Evolutionary conservation across 2,888 invertebrate genomes (phyloP).

Genomic region (Heliconius cydno): DNA sequence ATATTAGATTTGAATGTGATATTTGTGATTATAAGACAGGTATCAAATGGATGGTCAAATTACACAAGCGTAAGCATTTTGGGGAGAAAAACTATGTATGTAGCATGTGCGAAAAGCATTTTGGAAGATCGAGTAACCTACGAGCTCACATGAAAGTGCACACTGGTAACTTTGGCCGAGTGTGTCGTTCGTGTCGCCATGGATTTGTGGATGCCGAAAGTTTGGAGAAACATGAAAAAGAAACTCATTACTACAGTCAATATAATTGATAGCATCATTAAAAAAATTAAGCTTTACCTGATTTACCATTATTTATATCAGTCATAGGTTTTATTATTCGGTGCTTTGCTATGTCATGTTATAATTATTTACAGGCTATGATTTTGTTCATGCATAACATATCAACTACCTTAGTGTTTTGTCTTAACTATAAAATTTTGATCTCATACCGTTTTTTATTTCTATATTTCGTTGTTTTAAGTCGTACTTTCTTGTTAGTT

Average conservation of each 20-base stretch:
- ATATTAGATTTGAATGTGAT: conserved; percentile 63
- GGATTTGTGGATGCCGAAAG: conserved; percentile 61
- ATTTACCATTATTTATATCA: background rate
- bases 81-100: conserved; percentile 79
- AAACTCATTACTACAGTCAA: conserved; percentile 58
- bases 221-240: conserved; percentile 59
- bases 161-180: conserved; percentile 63
- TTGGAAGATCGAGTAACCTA: conserved; percentile 80
- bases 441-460: background rate
- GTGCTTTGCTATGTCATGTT: background rate
- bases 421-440: background rate
- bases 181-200: conserved; percentile 63
- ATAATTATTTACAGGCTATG: too few species aligned
- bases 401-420: too few species aligned
- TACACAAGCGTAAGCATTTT: conserved; percentile 78
- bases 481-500: background rate
- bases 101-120: conserved; percentile 80
- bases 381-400: too few species aligned
- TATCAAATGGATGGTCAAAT: conserved; percentile 66
- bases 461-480: background rate
- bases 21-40: conserved; percentile 67
- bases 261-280: conserved; percentile 42
- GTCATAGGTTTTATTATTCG: background rate
- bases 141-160: conserved; percentile 72
- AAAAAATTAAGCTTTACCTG: background rate